Percentiles rank a stretch among this genome's conserved stretches.
These are phyloP conservation scores for Pangasius mekongensis DNA, from an alignment of 2,797 vertebrate genomes.

Conservation along the genomic window DNA sequence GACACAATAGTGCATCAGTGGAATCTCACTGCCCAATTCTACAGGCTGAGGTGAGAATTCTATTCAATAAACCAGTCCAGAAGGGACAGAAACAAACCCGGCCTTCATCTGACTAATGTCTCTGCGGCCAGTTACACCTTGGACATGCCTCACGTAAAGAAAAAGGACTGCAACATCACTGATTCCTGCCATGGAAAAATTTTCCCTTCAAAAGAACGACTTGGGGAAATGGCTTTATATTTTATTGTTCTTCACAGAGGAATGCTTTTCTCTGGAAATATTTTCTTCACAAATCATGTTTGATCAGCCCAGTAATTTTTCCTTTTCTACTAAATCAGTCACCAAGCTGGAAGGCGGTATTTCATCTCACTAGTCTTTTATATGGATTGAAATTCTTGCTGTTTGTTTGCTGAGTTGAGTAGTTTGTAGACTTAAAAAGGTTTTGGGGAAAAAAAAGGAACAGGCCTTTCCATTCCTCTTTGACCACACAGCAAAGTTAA, in stretches of 20 bases:
- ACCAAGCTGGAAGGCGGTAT: conserved; percentile 25
- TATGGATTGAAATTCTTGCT: conserved; percentile 33
- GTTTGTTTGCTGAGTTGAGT: conserved; percentile 22
- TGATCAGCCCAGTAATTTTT: conserved; percentile 54
- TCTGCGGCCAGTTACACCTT: conserved; percentile 57
- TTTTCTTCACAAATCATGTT: conserved; percentile 49
- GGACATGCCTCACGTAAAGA: conserved; percentile 50
- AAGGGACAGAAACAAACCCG: conserved; percentile 52
- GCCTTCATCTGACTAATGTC: conserved; percentile 51
- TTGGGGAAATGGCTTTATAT: conserved; percentile 50
- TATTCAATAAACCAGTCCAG: conserved; percentile 46
- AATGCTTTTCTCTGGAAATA: conserved; percentile 59
- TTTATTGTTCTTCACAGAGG: conserved; percentile 54
- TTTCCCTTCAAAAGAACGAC: conserved; percentile 39
- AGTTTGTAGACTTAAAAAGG: conserved; percentile 7
- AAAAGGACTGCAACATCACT: conserved; percentile 51
- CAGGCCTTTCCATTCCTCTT: background rate
- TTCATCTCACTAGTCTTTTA: conserved; percentile 30
- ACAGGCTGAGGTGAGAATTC: conserved; percentile 55
- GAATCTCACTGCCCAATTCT: conserved; percentile 38
- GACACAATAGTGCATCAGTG: conserved; percentile 21
- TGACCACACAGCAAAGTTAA: conserved; percentile 34
- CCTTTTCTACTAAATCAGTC: conserved; percentile 53
- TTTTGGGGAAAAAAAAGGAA: background rate
- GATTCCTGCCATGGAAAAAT: conserved; percentile 47